Evolutionary conservation across 1,140 invertebrate genomes (phyloP).

Genomic region (Ostrea denselamellosa): DNA sequence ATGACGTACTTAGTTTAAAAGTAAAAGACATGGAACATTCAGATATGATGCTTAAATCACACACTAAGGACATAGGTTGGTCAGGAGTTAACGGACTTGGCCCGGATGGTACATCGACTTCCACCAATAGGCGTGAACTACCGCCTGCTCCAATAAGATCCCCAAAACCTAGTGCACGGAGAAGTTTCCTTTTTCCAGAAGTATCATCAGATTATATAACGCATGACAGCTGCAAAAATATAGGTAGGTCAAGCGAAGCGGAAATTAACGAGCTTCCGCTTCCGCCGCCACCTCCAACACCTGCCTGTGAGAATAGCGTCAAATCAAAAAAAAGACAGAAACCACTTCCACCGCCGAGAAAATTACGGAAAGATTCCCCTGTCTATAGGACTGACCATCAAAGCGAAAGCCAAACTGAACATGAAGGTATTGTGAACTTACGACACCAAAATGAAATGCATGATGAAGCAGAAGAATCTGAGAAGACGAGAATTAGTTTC

Average conservation of each 20-base stretch:
- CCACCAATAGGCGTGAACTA: not conserved
- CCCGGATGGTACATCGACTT: too few relatives aligned
- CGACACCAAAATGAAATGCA: not conserved
- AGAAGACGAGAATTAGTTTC: not conserved
- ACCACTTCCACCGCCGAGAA: not conserved
- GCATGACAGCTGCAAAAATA: not conserved
- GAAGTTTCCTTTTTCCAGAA: constrained; percentile 13
- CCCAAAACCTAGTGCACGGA: not conserved
- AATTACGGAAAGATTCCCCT: not conserved
- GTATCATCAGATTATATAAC: not conserved
- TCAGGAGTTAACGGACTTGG: not conserved
- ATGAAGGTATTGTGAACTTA: not conserved
- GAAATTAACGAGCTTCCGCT: not conserved
- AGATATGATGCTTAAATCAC: not conserved
- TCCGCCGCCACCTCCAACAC: not conserved
- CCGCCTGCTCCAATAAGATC: not conserved
- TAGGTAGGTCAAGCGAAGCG: not conserved
- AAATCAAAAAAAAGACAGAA: not conserved
- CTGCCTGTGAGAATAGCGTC: not conserved
- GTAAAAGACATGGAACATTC: not conserved
- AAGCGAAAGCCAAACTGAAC: not conserved
- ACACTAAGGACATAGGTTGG: not conserved
- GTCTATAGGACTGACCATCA: not conserved
- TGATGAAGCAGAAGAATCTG: not conserved
- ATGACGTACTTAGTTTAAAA: constrained; percentile 23